Evolutionary conservation across 2,113 vertebrate species (phyloP).

Genomic region (Apaloderma vittatum): DNA sequence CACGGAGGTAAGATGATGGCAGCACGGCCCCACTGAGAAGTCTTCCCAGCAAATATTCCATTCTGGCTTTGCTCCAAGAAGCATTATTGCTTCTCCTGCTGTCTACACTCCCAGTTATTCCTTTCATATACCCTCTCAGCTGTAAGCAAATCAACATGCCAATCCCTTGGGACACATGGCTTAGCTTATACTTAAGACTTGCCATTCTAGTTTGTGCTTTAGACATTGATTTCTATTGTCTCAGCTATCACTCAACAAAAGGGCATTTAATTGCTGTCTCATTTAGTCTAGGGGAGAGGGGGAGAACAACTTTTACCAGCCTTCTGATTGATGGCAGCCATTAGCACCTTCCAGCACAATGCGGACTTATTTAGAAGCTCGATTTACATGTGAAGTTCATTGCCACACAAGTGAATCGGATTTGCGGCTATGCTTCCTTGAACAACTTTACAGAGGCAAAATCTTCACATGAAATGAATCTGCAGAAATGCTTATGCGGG

Average conservation of each 20-base stretch:
- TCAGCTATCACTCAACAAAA: conserved; percentile 67
- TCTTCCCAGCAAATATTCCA: background rate
- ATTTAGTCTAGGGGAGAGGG: conserved; percentile 52
- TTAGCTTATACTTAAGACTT: conserved; percentile 63
- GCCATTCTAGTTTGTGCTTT: conserved; percentile 61
- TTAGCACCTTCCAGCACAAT: conserved; percentile 61
- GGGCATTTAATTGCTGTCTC: conserved; percentile 73
- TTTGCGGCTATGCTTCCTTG: background rate
- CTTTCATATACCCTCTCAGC: conserved; percentile 57
- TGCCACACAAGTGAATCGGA: conserved; percentile 40
- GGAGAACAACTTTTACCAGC: conserved; percentile 63
- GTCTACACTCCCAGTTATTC: conserved; percentile 1
- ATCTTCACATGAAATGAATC: background rate
- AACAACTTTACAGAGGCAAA: conserved; percentile 11
- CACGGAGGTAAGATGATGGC: background rate
- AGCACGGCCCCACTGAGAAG: background rate
- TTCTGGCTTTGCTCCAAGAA: background rate
- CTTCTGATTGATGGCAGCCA: conserved; percentile 68
- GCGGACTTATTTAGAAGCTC: conserved; percentile 8
- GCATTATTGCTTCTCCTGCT: conserved; percentile 31
- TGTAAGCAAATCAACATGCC: conserved; percentile 71
- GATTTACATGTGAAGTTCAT: conserved; percentile 65
- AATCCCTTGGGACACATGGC: conserved; percentile 57
- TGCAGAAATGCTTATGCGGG: background rate
- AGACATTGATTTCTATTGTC: conserved; percentile 73